Evolutionary conservation across 2,888 invertebrate genomes (phyloP).

Genomic region (Macrosiphum euphorbiae): DNA sequence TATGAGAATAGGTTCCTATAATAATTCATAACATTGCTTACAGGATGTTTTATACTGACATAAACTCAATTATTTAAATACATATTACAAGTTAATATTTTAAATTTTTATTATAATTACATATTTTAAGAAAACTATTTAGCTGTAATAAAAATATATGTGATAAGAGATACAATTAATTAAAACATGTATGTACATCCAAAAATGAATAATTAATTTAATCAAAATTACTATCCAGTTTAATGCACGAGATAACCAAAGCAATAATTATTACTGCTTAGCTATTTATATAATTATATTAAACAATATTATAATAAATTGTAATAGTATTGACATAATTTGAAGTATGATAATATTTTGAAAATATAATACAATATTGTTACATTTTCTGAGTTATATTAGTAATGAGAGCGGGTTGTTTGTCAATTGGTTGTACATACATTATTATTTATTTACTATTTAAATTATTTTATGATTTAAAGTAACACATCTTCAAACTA

Average conservation of each 20-base stretch:
- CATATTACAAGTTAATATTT: not conserved
- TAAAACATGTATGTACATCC: not conserved
- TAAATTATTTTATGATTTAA: not conserved
- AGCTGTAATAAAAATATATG: not conserved
- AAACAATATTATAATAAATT: not conserved
- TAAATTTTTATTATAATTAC: not conserved
- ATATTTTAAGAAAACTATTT: not conserved
- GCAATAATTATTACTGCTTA: not conserved
- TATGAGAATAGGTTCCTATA: not conserved
- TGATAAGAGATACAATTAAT: not conserved
- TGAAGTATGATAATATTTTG: not conserved
- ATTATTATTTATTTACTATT: not conserved
- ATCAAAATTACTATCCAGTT: not conserved
- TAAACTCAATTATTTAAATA: not conserved
- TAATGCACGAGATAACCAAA: not conserved
- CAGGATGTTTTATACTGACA: not conserved
- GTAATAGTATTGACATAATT: not conserved
- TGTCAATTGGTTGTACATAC: not conserved
- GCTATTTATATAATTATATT: not conserved
- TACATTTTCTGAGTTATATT: not conserved
- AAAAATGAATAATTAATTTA: not conserved
- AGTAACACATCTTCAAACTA: no score
- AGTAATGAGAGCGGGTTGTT: not conserved
- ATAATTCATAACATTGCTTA: not conserved
- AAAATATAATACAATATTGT: not conserved